phyloP scores from a whole-genome alignment of 2,888 invertebrate genomes.

The Hyposoter dolosus region DNA sequence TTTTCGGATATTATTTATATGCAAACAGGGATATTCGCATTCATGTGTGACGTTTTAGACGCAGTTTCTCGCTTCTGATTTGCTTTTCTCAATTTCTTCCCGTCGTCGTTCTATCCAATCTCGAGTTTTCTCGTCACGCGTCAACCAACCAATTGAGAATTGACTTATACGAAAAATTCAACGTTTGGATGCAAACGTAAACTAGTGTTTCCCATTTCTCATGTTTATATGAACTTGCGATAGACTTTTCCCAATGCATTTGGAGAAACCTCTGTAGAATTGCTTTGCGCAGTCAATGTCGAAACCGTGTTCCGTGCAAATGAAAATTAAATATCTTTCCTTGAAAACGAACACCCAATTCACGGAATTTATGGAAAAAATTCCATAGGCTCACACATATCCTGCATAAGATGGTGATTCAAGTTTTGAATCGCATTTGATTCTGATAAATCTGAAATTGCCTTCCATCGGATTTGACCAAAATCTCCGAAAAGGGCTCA shows the following conservation, averaged over 20 bases:
- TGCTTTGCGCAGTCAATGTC: not conserved
- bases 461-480: not conserved
- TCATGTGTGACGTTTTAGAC: slow-evolving; percentile 47
- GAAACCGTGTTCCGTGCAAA: not conserved
- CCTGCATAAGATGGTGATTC: not conserved
- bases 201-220: slow-evolving; percentile 41
- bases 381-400: too few relatives aligned
- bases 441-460: not conserved
- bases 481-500: not conserved
- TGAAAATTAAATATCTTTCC: not conserved
- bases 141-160: slow-evolving; percentile 59
- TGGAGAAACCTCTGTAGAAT: not conserved
- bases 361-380: not conserved
- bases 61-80: slow-evolving; percentile 51
- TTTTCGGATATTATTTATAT: slow-evolving; percentile 79
- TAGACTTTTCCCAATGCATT: not conserved
- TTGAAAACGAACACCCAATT: not conserved
- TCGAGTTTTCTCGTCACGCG: slow-evolving; percentile 40
- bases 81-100: slow-evolving; percentile 37
- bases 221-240: not conserved
- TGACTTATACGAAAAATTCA: slow-evolving; percentile 70
- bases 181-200: slow-evolving; percentile 72
- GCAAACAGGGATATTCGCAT: slow-evolving; percentile 71
- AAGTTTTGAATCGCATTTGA: not conserved
- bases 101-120: slow-evolving; percentile 20